Conservation (phyloP, 2,797 vertebrate species). For the Margarornis squamiger region DNA sequence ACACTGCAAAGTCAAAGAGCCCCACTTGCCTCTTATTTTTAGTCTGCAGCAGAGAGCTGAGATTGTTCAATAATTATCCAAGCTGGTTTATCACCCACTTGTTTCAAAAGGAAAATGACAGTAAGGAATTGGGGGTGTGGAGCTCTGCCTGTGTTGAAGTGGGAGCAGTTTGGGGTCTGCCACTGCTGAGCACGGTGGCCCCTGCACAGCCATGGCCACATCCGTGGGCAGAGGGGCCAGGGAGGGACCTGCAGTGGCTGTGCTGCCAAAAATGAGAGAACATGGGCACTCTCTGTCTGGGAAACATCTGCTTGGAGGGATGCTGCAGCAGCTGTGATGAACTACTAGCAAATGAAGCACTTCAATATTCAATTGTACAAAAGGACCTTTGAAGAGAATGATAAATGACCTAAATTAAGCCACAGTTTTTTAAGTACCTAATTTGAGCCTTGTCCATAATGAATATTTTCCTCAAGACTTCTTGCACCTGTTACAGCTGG, state of each 20-base stretch:
- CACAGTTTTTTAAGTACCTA: constrained; percentile 72
- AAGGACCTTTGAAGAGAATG: constrained; percentile 75
- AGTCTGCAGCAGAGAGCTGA: background rate
- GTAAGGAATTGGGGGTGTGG: background rate
- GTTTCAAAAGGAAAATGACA: background rate
- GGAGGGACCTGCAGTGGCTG: constrained; percentile 38
- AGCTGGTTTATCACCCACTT: background rate
- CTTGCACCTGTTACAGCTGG: constrained; percentile 78
- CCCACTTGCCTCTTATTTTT: background rate
- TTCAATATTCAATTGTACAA: constrained; percentile 76
- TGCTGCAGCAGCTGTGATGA: constrained; percentile 76
- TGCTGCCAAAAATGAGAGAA: constrained; percentile 55
- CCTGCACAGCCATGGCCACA: constrained; percentile 49
- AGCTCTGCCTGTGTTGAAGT: background rate
- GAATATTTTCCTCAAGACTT: constrained; percentile 73
- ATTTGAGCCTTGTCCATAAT: constrained; percentile 76
- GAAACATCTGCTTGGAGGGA: constrained; percentile 79
- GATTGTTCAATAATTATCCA: background rate
- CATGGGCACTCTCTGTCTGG: constrained; percentile 45
- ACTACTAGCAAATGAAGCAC: constrained; percentile 75
- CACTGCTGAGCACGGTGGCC: constrained; percentile 24
- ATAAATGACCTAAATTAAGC: constrained; percentile 81
- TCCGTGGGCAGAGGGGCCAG: constrained; percentile 54
- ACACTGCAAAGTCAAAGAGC: background rate
- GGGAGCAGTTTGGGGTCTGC: constrained; percentile 16